Percentiles rank a stretch among this genome's conserved stretches.
phyloP scores from a whole-genome alignment of 2,113 vertebrate species.

The Sigmodon hispidus region DNA sequence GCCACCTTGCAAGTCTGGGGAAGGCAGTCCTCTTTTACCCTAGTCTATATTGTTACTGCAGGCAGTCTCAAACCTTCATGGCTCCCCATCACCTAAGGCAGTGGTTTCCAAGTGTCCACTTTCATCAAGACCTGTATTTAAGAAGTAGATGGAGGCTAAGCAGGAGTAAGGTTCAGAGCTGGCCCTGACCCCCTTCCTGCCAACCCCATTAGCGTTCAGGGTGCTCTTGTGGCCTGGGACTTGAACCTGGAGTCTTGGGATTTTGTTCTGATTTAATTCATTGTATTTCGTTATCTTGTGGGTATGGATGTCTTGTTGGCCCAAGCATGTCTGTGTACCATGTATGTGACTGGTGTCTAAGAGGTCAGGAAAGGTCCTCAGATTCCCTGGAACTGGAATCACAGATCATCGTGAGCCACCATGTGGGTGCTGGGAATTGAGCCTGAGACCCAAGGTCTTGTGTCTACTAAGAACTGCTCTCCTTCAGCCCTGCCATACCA shows the following conservation, averaged over 20 bases:
- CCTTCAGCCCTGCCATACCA: no score
- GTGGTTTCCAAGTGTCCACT: neutral
- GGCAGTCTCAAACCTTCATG: neutral
- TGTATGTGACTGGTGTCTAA: neutral
- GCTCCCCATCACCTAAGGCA: neutral
- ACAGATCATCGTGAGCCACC: neutral
- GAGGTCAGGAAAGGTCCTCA: neutral
- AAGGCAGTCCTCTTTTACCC: neutral
- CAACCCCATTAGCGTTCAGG: neutral
- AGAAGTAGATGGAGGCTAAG: neutral
- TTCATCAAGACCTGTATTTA: neutral
- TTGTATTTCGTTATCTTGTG: neutral
- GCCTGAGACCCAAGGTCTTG: neutral
- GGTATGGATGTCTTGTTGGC: neutral
- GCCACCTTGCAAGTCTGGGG: neutral
- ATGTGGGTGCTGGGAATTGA: neutral
- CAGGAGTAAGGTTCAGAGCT: neutral
- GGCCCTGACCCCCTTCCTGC: neutral
- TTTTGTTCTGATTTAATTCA: neutral
- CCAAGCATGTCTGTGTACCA: neutral
- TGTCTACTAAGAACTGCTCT: neutral
- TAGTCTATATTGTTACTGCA: neutral
- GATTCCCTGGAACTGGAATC: neutral
- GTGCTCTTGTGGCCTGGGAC: neutral
- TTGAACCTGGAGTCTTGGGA: neutral